Percentiles rank a stretch among this genome's conserved stretches.
These are phyloP conservation scores for Mormyrops boulengeri DNA, from an alignment of 2,797 vertebrate genomes.

Conservation along the genomic window DNA sequence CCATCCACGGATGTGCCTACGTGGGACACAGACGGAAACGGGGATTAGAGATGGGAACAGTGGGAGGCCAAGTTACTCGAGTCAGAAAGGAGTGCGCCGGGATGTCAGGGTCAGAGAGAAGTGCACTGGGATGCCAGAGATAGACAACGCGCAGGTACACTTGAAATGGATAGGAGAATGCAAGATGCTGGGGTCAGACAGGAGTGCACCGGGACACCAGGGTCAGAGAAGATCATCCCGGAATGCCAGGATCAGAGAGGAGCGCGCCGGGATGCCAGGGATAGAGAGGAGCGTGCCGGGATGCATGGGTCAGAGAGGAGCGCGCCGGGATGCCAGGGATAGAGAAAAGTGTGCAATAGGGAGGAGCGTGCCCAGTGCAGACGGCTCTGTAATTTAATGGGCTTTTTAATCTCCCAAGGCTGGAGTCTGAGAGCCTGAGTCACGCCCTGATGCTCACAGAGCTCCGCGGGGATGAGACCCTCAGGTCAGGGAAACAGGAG, in stretches of 20 bases:
- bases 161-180: background rate
- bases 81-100: background rate
- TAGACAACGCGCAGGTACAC: background rate
- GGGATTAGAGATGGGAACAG: background rate
- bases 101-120: background rate
- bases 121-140: background rate
- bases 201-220: background rate
- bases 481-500: background rate
- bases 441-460: background rate
- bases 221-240: background rate
- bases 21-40: background rate
- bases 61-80: background rate
- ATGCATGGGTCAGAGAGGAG: background rate
- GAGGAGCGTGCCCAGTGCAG: background rate
- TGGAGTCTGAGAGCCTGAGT: background rate
- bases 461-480: background rate
- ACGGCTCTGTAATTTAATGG: background rate
- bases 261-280: background rate
- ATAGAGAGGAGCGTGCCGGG: background rate
- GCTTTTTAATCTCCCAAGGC: background rate
- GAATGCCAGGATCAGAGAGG: background rate
- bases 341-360: too few relatives aligned
- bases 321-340: background rate
- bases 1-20: constrained; percentile 82
- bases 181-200: background rate